Evolutionary conservation across 2,888 invertebrate genomes (phyloP).

Genomic region (Lasioglossum leucozonium): DNA sequence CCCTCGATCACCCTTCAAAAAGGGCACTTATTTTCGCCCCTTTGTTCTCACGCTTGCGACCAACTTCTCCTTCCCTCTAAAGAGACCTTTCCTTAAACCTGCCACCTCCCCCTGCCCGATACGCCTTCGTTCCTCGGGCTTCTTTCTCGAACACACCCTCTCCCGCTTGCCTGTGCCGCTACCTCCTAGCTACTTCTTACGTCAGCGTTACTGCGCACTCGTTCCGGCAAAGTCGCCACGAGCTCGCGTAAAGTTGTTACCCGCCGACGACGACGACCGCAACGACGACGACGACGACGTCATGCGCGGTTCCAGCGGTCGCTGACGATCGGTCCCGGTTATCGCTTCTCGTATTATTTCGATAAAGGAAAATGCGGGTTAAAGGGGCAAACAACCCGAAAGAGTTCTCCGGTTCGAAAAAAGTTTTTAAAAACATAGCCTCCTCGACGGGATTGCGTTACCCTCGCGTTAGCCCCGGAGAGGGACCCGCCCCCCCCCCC

Average conservation of each 20-base stretch:
- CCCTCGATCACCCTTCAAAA: constrained; percentile 74
- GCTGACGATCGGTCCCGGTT: too few relatives aligned
- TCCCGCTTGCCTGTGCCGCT: constrained; percentile 50
- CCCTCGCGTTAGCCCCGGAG: neutral
- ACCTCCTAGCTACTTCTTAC: constrained; percentile 60
- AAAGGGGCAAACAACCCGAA: constrained; percentile 49
- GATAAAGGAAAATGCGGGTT: constrained; percentile 65
- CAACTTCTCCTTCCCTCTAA: constrained; percentile 56
- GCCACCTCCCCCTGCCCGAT: constrained; percentile 37
- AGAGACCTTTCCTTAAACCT: constrained; percentile 48
- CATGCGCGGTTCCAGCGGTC: constrained; percentile 50
- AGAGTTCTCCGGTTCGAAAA: constrained; percentile 3
- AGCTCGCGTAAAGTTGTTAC: constrained; percentile 49
- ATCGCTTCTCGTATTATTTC: constrained; percentile 57
- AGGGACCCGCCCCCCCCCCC: neutral
- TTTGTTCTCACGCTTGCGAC: constrained; percentile 77
- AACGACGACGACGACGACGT: constrained; percentile 36
- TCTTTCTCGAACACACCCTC: constrained; percentile 67
- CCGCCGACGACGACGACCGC: constrained; percentile 11
- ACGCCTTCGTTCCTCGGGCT: constrained; percentile 59
- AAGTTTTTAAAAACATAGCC: constrained; percentile 36
- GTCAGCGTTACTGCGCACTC: constrained; percentile 63
- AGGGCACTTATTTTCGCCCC: constrained; percentile 78
- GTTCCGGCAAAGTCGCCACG: constrained; percentile 58
- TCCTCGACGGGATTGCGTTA: constrained; percentile 29